A percentile compares a stretch with the other conserved stretches of the same genome.
These are phyloP conservation scores for Atractosteus spatula DNA, from an alignment of 2,113 vertebrate species.

Conservation along the genomic window DNA sequence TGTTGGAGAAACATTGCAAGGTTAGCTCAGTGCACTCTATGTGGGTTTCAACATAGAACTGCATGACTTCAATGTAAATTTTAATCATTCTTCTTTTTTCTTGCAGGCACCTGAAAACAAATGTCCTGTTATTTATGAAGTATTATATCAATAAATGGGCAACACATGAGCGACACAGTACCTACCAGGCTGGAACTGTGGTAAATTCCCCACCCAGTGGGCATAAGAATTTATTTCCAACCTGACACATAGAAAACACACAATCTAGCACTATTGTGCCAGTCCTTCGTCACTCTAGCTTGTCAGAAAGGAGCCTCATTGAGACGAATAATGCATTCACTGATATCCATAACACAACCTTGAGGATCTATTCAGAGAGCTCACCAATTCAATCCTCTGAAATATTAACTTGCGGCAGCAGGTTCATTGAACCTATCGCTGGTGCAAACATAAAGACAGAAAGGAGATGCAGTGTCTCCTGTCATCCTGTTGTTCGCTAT, in stretches of 20 bases:
- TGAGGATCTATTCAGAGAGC: conserved; percentile 3
- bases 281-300: not conserved
- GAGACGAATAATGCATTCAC: conserved; percentile 9
- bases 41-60: too few relatives aligned
- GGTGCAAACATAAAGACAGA: not conserved
- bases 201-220: conserved; percentile 7
- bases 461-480: not conserved
- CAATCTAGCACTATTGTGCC: not conserved
- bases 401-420: not conserved
- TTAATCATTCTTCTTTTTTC: too few relatives aligned
- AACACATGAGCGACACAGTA: not conserved
- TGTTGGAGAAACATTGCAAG: too few relatives aligned
- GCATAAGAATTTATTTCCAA: not conserved
- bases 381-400: conserved; percentile 16
- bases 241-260: conserved; percentile 21
- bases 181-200: not conserved
- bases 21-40: too few relatives aligned
- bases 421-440: not conserved
- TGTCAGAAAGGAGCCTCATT: conserved; percentile 10
- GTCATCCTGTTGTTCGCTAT: too few relatives aligned
- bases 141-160: too few relatives aligned
- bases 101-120: too few relatives aligned
- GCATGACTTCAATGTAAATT: too few relatives aligned
- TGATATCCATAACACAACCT: conserved; percentile 17
- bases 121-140: too few relatives aligned